Evolutionary conservation across 1,140 invertebrate genomes (phyloP).

Genomic region (Drosophila kikkawai): DNA sequence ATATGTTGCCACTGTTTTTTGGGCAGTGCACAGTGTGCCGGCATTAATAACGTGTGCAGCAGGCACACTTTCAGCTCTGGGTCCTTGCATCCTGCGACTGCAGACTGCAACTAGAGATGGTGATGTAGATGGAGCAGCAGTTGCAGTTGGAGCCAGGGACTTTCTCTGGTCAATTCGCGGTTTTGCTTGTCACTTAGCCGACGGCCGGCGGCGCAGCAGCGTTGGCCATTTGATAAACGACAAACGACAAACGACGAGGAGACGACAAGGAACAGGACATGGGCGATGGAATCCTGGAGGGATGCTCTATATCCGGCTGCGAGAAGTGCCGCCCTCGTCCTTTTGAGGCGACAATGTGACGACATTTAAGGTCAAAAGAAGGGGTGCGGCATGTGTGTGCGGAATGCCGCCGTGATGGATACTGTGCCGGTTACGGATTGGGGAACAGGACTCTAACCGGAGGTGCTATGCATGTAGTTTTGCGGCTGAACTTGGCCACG

Average conservation of each 20-base stretch:
- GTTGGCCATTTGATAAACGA: constrained; percentile 82
- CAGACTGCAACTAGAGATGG: constrained; percentile 32
- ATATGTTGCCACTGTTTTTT: not conserved
- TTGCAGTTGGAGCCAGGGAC: constrained; percentile 55
- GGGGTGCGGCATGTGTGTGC: not conserved
- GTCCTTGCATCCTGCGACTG: constrained; percentile 28
- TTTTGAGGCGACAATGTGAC: constrained; percentile 75
- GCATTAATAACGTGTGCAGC: constrained; percentile 43
- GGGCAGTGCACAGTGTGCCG: constrained; percentile 34
- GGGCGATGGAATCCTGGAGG: constrained; percentile 1
- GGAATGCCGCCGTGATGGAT: constrained; percentile 5
- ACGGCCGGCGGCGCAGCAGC: constrained; percentile 67
- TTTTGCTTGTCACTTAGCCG: constrained; percentile 84
- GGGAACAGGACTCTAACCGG: not conserved
- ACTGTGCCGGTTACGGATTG: not conserved
- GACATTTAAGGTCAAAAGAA: constrained; percentile 58
- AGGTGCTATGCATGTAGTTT: constrained; percentile 9
- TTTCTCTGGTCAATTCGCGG: constrained; percentile 84
- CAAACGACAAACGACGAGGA: constrained; percentile 61
- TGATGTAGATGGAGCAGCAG: constrained; percentile 27
- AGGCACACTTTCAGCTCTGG: constrained; percentile 27
- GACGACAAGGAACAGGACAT: constrained; percentile 35
- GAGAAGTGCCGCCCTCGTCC: constrained; percentile 26
- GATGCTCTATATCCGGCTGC: not conserved
- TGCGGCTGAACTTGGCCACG: constrained; percentile 14